Conservation (phyloP, 2,797 vertebrate species). For the Scolopax rusticola region DNA sequence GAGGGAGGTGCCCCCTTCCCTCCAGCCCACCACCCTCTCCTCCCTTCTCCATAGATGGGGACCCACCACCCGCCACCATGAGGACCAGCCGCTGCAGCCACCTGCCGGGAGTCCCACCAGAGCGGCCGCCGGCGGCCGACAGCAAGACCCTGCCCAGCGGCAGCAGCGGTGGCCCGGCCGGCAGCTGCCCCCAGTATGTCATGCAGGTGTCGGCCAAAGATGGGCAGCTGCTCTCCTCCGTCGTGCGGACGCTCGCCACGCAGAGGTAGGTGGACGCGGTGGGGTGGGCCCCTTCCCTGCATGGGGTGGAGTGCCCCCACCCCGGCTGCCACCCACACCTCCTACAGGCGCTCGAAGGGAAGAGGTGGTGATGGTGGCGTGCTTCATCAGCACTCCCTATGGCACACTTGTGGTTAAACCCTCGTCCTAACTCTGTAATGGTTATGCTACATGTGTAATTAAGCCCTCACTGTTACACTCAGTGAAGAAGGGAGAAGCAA, state of each 20-base stretch:
- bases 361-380: background rate
- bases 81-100: conserved; percentile 84
- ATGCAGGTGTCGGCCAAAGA: conserved; percentile 85
- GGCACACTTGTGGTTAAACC: fast-evolving
- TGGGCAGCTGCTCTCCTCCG: conserved; percentile 82
- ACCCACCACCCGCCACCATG: conserved; percentile 80
- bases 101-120: conserved; percentile 83
- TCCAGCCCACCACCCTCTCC: background rate
- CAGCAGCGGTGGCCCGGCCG: background rate
- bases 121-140: conserved; percentile 64
- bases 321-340: no score
- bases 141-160: conserved; percentile 61
- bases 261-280: conserved; percentile 75
- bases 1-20: background rate
- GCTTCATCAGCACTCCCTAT: background rate
- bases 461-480: background rate
- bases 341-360: fast-evolving
- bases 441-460: background rate
- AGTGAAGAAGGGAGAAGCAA: background rate
- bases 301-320: background rate
- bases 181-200: conserved; percentile 83
- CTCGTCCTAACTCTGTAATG: background rate
- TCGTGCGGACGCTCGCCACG: conserved; percentile 79
- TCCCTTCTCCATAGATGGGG: conserved; percentile 78
- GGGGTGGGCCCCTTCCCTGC: fast-evolving